phyloP scores from a whole-genome alignment of 2,888 invertebrate species.

The Noctua pronuba region DNA sequence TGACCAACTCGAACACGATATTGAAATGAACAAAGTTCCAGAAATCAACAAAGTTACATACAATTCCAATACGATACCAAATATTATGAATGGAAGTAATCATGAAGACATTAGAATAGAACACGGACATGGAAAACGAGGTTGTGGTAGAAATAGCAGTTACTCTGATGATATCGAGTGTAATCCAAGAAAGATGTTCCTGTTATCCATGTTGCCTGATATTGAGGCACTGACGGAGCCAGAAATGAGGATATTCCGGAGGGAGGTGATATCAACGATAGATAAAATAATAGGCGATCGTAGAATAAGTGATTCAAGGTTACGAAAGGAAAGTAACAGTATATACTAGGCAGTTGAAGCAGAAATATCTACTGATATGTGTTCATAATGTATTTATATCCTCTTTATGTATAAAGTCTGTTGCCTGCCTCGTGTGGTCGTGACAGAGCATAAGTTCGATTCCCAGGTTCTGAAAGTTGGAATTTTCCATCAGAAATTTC shows the following conservation, averaged over 20 bases:
- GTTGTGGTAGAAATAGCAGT: conserved; percentile 27
- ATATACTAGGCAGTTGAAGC: neutral
- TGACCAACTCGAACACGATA: conserved; percentile 24
- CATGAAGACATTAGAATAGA: conserved; percentile 18
- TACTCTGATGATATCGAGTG: conserved; percentile 59
- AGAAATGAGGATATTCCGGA: conserved; percentile 69
- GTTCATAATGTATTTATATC: neutral
- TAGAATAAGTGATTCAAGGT: conserved; percentile 27
- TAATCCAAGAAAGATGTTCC: conserved; percentile 70
- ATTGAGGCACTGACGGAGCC: conserved; percentile 67
- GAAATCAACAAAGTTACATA: conserved; percentile 18
- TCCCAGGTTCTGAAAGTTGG: neutral
- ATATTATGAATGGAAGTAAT: conserved; percentile 20
- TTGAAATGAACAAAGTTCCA: neutral
- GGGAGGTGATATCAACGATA: conserved; percentile 65
- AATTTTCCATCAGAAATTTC: neutral
- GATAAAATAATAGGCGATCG: conserved; percentile 67
- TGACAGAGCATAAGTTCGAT: neutral
- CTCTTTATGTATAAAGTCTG: neutral
- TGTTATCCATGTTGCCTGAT: conserved; percentile 69
- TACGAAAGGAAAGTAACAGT: neutral
- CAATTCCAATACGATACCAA: conserved; percentile 41
- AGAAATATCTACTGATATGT: neutral
- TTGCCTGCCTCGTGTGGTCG: neutral
- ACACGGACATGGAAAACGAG: conserved; percentile 32